Evolutionary conservation across 2,113 vertebrate species (phyloP), one percentile per base, ranked within the genome.

Genomic region (Peucedramus taeniatus): DNA sequence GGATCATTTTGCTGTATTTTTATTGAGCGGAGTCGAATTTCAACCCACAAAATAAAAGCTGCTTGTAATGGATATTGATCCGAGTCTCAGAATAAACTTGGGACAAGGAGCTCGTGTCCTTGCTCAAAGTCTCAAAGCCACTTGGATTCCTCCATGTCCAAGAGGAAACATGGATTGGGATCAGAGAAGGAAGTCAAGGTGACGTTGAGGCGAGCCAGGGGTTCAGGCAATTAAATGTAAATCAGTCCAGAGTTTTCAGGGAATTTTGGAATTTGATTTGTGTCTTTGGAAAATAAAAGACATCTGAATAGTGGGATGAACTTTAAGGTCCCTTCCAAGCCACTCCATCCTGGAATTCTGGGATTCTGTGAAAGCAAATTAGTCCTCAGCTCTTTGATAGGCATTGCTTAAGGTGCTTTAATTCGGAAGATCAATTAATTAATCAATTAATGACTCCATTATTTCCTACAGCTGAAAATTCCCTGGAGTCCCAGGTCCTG

Each of bases 281-380:
- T 24, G 13, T 2, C 31, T 42, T 47, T 44, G 19, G 5, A 15
- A 11, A 28, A 37, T 0, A 3, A 16, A 15, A 42, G 31, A 2
- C 16, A 2, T 15, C 37, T 6, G 7, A 1, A 8, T 0, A 6
- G 10, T 7, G 68, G 44, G 53, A 2, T 28, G 40, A 42, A 8
- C 4, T 64, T 10, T 8, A 7, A 24, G 16, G 45, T 19, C 14
- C 45, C 22, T 33, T 53, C 56, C 64, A 13, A 33, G 6, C 27
- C 9, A 3, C 28, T 31, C 59, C 42, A 3, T 6, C 23, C 27
- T 5, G 27, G 37, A 49, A 81, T 81, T 74, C 28, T 23, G 33
- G 51, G 44, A 24, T 72, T 31, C 35, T 16, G 0, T 3, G 59
- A 5, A 13, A 69, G 21, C 9, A 13, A 9, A 31, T 40, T 2